phyloP scores from a whole-genome alignment of 2,888 invertebrate species.

The Kryphioiulus occultus region DNA sequence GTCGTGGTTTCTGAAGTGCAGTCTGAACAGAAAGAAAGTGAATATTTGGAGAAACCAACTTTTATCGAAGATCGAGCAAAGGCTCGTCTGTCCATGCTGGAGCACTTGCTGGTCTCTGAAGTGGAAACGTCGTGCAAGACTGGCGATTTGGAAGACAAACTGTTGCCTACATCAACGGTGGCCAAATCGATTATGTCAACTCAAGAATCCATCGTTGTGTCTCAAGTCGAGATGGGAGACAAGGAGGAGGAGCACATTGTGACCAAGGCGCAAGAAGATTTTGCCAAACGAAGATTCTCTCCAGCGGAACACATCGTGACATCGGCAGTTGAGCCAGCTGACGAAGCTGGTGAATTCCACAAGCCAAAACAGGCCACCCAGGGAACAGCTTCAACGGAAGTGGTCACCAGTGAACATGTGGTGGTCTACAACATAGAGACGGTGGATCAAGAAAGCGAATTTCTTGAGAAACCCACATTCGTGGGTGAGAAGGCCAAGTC shows the following conservation, averaged over 20 bases:
- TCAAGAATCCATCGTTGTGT: conserved; percentile 48
- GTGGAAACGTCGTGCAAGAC: conserved; percentile 37
- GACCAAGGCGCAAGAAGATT: not conserved
- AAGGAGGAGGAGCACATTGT: conserved; percentile 48
- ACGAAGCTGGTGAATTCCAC: conserved; percentile 47
- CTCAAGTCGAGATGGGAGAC: conserved; percentile 43
- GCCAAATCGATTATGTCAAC: conserved; percentile 46
- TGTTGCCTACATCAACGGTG: not conserved
- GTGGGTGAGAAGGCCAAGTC: conserved; percentile 51
- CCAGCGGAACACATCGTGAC: conserved; percentile 49
- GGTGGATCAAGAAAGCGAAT: conserved; percentile 43
- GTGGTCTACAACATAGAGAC: conserved; percentile 50
- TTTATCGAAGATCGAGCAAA: conserved; percentile 50
- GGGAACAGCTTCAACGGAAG: conserved; percentile 29
- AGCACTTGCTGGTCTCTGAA: conserved; percentile 50
- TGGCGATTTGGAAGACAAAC: conserved; percentile 39
- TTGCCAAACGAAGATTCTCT: conserved; percentile 45
- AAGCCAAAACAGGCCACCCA: conserved; percentile 46
- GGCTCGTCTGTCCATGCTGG: conserved; percentile 40
- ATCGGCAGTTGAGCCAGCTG: conserved; percentile 21
- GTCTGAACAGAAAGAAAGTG: conserved; percentile 47
- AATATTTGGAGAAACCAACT: conserved; percentile 51
- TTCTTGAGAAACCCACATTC: conserved; percentile 51
- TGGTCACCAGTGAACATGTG: conserved; percentile 52
- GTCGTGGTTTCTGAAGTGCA: conserved; percentile 57